Evolutionary conservation across 2,113 vertebrate species (phyloP).

Genomic region (Eublepharis macularius): DNA sequence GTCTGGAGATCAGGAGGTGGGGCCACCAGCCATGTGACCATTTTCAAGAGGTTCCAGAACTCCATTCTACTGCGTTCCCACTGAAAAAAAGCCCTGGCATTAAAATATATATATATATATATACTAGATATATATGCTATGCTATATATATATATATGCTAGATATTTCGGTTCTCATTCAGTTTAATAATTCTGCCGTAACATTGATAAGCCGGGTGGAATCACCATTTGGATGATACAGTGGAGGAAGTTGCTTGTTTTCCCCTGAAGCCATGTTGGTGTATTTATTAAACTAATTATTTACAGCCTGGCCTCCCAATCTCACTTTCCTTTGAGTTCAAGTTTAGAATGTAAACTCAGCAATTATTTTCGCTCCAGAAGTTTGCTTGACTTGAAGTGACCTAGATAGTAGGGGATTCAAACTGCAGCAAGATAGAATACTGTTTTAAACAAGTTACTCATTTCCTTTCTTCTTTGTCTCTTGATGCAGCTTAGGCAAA

Average conservation of each 20-base stretch:
- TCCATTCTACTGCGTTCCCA: too few species aligned
- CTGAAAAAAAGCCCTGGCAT: too few species aligned
- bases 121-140: too few species aligned
- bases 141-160: rapidly evolving
- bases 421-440: slow-evolving; percentile 23
- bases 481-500: slow-evolving; percentile 51
- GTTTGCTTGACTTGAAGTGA: slow-evolving; percentile 41
- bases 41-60: too few species aligned
- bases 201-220: slow-evolving; percentile 6
- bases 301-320: slow-evolving; percentile 18
- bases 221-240: background rate
- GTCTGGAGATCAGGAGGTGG: too few species aligned
- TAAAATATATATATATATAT: too few species aligned
- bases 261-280: slow-evolving; percentile 22
- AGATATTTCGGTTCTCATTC: slow-evolving; percentile 28
- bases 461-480: slow-evolving; percentile 31
- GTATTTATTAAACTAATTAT: slow-evolving; percentile 52
- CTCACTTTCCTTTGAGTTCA: slow-evolving; percentile 17
- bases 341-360: slow-evolving; percentile 44
- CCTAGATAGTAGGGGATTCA: slow-evolving; percentile 10
- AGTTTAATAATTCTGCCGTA: background rate
- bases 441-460: slow-evolving; percentile 28
- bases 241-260: slow-evolving; percentile 35
- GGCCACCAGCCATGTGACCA: too few species aligned
- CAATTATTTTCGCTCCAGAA: slow-evolving; percentile 37